phyloP scores from a whole-genome alignment of 2,113 vertebrate genomes.

The Coturnix japonica region DNA sequence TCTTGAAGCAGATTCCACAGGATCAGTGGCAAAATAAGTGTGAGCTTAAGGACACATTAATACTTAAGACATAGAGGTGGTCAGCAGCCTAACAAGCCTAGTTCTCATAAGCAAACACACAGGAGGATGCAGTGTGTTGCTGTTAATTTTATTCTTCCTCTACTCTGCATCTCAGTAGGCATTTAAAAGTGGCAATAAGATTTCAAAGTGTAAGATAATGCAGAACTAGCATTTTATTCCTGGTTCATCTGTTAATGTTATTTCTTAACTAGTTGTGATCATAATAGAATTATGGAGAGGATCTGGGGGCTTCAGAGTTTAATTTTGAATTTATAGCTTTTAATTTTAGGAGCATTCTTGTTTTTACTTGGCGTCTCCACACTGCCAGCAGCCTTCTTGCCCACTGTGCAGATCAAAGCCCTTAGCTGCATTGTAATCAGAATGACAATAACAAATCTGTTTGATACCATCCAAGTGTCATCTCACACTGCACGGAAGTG shows the following conservation, averaged over 20 bases:
- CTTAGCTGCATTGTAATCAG: not conserved
- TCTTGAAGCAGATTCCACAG: not conserved
- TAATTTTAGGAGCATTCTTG: not conserved
- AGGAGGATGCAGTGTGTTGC: not conserved
- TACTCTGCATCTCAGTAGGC: not conserved
- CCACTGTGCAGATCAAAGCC: conserved; percentile 22
- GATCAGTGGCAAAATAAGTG: not conserved
- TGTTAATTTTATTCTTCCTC: not conserved
- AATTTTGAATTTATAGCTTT: not conserved
- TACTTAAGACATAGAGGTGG: not conserved
- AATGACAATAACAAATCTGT: not conserved
- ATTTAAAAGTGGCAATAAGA: not conserved
- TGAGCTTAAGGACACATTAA: not conserved
- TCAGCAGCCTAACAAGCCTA: not conserved
- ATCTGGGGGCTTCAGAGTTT: not conserved
- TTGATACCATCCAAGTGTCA: not conserved
- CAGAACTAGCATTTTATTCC: not conserved
- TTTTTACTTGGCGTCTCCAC: not conserved
- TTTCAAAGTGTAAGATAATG: not conserved
- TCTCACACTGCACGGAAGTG: not conserved
- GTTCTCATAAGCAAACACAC: not conserved
- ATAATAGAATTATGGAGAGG: not conserved
- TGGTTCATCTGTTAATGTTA: not conserved
- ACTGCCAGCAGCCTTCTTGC: not conserved
- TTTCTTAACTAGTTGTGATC: not conserved